Base-by-base conservation (phyloP, 2,113 vertebrate genomes). In the Macrotus californicus region DNA sequence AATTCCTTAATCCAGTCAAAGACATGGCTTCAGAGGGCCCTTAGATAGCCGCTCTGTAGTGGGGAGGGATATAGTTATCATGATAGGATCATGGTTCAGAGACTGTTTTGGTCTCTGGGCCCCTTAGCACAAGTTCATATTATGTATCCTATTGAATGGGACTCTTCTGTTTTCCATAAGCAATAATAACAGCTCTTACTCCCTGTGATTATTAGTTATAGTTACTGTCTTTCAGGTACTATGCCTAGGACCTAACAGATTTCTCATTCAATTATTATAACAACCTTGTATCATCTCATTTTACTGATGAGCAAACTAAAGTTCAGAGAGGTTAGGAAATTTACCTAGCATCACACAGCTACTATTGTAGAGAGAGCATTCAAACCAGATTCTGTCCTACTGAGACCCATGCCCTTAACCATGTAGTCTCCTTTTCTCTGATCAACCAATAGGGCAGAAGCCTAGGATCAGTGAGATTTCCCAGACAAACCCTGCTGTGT, bases 1-100 rank as follows among this genome's bases (percentile, higher is more conserved):
- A 75, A 80, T 87, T 91, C 54, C 82, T 83, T 83, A 89, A 76
- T 94, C 52, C 39, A 52, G 77, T 48, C 67, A 89, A 77, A 75
- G 39, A 36, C 7, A 5, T 6, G 29, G 81, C 64, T 79, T 84
- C 26, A 43, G 43, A 59, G 75, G 84, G 29, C 36, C 36, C 61
- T 52, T 79, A 50, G 21, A 24, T 46, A 22, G 92, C 75, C 73
- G 50, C 26, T 87, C 76, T 89, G 70, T 29, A 50, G 61, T 75
- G 24, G 13, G 26, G 52, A 61, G 22, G 77, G 19, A 36, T 14
- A 41, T 14, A 36, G 59, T 31, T 24, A 39, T 39, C 59, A 34
- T n/a, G 66, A 24, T 83, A 67, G 91, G n/a, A 72, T 85, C 89
- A 87, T n/a, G 52, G 69, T 39, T 34, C 39, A 89, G 59, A 94